Conservation (phyloP, 92 coral and sea anemone species). For the Desmophyllum pertusum region DNA sequence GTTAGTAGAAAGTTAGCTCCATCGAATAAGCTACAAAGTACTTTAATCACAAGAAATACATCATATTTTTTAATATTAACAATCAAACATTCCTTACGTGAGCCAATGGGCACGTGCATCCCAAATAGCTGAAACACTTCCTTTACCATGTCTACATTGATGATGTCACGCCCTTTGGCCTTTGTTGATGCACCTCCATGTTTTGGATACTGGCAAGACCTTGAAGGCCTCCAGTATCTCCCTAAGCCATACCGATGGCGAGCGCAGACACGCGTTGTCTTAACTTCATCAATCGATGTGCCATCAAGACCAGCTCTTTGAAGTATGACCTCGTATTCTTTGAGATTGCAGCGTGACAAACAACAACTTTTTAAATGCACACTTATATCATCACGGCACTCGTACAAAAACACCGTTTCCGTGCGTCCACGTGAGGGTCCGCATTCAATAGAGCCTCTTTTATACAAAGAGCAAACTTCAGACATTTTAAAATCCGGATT, state of each 20-base stretch:
- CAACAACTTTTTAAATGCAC: slow-evolving; percentile 35
- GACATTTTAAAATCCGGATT: no score
- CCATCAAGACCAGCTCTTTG: slow-evolving; percentile 45
- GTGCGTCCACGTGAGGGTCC: slow-evolving; percentile 31
- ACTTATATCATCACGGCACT: slow-evolving; percentile 43
- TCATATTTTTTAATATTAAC: no score
- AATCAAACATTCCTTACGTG: slow-evolving; percentile 51
- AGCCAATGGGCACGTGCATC: slow-evolving; percentile 44
- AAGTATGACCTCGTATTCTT: slow-evolving; percentile 52
- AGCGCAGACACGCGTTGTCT: slow-evolving; percentile 43
- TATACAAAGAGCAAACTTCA: slow-evolving; percentile 7
- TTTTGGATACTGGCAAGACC: slow-evolving; percentile 47
- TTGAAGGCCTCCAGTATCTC: slow-evolving; percentile 47
- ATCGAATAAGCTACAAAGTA: no score
- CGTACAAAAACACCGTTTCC: slow-evolving; percentile 34
- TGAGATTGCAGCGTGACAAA: slow-evolving; percentile 41
- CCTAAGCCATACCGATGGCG: slow-evolving; percentile 56
- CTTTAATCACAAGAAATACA: slow-evolving; percentile 23
- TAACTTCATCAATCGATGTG: slow-evolving; percentile 14
- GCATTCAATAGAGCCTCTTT: slow-evolving; percentile 14
- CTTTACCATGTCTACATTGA: slow-evolving; percentile 22
- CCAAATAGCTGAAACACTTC: slow-evolving; percentile 39
- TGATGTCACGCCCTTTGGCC: slow-evolving; percentile 27
- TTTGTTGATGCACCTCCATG: slow-evolving; percentile 26
- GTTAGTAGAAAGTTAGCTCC: no score